Percentiles rank a stretch among this genome's conserved stretches.
phyloP scores from a whole-genome alignment of 2,797 vertebrate species.

The Numenius phaeopus region DNA sequence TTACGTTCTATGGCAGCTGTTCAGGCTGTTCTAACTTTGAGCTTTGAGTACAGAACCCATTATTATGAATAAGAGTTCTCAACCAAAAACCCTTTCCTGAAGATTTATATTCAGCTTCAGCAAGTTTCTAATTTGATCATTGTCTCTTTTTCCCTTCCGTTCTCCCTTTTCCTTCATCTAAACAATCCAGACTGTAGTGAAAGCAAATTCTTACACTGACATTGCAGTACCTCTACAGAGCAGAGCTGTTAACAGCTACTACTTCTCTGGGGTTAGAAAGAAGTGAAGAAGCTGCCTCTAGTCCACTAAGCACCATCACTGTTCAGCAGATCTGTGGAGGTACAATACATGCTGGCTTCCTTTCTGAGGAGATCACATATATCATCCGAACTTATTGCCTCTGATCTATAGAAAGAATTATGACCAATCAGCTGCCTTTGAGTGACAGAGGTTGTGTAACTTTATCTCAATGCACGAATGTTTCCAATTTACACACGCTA shows the following conservation, averaged over 20 bases:
- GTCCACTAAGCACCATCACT: not conserved
- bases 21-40: not conserved
- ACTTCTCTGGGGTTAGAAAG: not conserved
- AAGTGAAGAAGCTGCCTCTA: not conserved
- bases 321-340: not conserved
- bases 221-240: not conserved
- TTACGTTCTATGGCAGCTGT: not conserved
- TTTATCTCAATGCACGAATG: not conserved
- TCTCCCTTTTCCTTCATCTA: not conserved
- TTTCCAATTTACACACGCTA: conserved; percentile 4
- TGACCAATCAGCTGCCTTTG: not conserved
- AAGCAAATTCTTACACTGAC: not conserved
- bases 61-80: not conserved
- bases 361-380: not conserved
- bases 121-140: not conserved
- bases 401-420: not conserved
- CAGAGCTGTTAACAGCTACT: not conserved
- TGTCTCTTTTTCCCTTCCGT: not conserved
- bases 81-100: not conserved
- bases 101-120: not conserved
- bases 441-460: not conserved
- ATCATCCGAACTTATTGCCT: not conserved
- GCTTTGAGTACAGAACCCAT: not conserved
- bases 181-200: conserved; percentile 18
- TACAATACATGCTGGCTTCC: not conserved